A percentile compares a stretch with the other conserved stretches of the same genome.
These are phyloP conservation scores for Ptychadena robeensis DNA, from an alignment of 2,797 vertebrate species.

Conservation along the genomic window DNA sequence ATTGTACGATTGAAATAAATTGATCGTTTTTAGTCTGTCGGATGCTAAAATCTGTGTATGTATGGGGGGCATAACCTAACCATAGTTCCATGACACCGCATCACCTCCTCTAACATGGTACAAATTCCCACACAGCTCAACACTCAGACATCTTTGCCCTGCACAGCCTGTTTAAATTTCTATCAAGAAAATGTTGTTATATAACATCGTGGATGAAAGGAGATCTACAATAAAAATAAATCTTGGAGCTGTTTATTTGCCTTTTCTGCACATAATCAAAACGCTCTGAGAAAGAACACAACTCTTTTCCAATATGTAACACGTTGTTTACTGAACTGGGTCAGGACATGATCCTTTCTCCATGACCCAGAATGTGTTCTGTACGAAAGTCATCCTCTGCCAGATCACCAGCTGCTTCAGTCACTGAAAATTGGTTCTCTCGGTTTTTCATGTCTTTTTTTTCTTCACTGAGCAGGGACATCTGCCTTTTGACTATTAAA, in stretches of 20 bases:
- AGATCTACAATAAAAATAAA: conserved; percentile 7
- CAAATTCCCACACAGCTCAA: background rate
- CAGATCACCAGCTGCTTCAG: background rate
- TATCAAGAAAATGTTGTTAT: background rate
- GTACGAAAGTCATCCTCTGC: background rate
- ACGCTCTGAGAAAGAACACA: conserved; percentile 10
- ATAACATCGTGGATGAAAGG: conserved; percentile 5
- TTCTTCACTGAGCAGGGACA: background rate
- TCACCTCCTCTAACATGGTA: background rate
- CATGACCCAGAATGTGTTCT: conserved; percentile 22
- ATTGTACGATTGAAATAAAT: too few species aligned
- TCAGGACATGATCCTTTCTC: conserved; percentile 32
- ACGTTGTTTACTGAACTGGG: conserved; percentile 32
- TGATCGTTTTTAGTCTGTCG: too few species aligned
- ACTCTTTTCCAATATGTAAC: conserved; percentile 13
- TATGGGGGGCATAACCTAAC: too few species aligned
- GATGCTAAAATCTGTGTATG: too few species aligned
- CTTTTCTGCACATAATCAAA: conserved; percentile 22
- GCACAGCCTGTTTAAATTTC: background rate
- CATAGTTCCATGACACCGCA: background rate
- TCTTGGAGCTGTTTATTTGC: conserved; percentile 33
- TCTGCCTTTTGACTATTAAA: background rate
- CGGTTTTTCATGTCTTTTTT: background rate
- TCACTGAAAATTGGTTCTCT: conserved; percentile 6
- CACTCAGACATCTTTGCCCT: background rate